Base-by-base conservation (phyloP, 2,888 invertebrate genomes). In the Nesidiocoris tenuis region DNA sequence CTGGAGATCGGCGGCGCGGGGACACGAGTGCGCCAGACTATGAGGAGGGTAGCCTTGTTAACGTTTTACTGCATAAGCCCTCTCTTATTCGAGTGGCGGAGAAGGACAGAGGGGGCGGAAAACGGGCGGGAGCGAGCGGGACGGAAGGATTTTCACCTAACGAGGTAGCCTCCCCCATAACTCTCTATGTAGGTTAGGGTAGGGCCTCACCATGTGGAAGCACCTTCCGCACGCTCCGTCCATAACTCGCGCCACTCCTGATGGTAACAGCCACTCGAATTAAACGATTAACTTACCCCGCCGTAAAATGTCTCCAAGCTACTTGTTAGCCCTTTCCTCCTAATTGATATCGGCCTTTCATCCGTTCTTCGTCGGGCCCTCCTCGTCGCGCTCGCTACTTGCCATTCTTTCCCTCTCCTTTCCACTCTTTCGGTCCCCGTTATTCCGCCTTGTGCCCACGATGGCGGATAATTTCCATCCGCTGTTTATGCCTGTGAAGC, bases 301-400 rank as follows among this genome's bases (percentile, higher is more conserved):
- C 75, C 75, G 75, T 75, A 75, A 75, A 75, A 75, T 75, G 75
- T 75, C 75, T 67, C 75, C 61, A 61, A 70, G 68, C 68, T 66
- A 75, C 75, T 75, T 75, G 75, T 75, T 75, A 75, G 68, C 75
- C 75, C 68, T 75, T 65, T 65, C 74, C 39, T 39, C 39, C 74
- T 75, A 75, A 75, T 75, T 75, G 75, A 75, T 75, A 75, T 75
- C 68, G 66, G 74, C 65, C 65, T 75, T 66, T 66, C 74, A 59
- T 59, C 74, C 74, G 23, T 23, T 25, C 65, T 64, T 56, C 64
- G 39, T n/a, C n/a, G n/a, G n/a, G n/a, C 39, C 12, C 39, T 39
- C 39, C 39, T 39, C 12, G 12, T 39, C 12, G 3, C 39, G 39
- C 39, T 39, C 12, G 5, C 12, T 7, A 12, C 39, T 39, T 39